phyloP scores from a whole-genome alignment of 2,888 invertebrate species.

The Megaustenia siamemsis region DNA sequence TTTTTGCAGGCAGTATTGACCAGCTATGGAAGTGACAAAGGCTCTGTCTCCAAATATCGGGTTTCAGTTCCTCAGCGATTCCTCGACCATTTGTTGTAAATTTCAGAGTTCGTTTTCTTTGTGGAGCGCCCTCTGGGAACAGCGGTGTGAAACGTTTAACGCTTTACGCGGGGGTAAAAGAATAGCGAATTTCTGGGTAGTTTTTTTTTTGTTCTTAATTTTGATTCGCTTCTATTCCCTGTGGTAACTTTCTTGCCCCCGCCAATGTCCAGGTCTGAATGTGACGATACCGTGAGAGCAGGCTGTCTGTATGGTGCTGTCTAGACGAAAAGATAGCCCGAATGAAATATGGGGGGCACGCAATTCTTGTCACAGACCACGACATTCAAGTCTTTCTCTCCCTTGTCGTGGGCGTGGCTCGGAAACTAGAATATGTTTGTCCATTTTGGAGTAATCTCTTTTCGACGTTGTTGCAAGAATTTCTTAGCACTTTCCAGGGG shows the following conservation, averaged over 20 bases:
- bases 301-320: neutral
- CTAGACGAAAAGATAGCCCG: constrained; percentile 22
- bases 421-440: constrained; percentile 15
- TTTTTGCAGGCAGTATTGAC: constrained; percentile 25
- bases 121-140: constrained; percentile 21
- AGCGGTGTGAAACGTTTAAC: constrained; percentile 39
- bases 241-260: neutral
- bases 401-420: constrained; percentile 20
- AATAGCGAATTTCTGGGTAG: neutral
- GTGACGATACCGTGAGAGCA: constrained; percentile 33
- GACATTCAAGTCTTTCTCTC: neutral
- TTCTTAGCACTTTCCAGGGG: neutral
- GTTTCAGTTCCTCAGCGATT: constrained; percentile 45
- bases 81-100: constrained; percentile 50
- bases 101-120: constrained; percentile 43
- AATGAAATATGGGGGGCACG: constrained; percentile 24
- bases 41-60: constrained; percentile 51
- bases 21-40: constrained; percentile 23
- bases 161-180: constrained; percentile 8
- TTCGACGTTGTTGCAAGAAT: neutral
- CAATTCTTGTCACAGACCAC: neutral
- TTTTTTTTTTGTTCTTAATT: neutral
- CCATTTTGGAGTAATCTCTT: constrained; percentile 4
- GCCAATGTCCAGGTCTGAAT: neutral
- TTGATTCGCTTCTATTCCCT: constrained; percentile 20